Conservation (phyloP, 2,888 invertebrate genomes). For the Macroteleia sp. region DNA sequence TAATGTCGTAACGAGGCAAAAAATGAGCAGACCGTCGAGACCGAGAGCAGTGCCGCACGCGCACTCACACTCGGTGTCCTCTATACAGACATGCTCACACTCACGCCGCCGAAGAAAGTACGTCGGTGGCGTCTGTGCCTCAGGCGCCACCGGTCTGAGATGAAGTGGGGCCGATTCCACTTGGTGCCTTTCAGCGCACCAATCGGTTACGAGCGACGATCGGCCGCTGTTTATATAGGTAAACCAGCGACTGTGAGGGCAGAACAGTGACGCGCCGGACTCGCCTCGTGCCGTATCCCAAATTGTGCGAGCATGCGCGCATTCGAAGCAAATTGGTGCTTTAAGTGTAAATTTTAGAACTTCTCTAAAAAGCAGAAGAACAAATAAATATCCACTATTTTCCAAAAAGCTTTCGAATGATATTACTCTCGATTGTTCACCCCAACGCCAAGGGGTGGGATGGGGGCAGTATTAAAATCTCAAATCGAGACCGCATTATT, state of each 20-base stretch:
- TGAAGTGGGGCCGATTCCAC: slow-evolving; percentile 58
- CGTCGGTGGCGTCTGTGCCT: slow-evolving; percentile 63
- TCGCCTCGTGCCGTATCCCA: slow-evolving; percentile 40
- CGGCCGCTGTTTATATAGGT: slow-evolving; percentile 59
- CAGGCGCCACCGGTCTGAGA: slow-evolving; percentile 63
- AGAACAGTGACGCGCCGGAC: slow-evolving; percentile 51
- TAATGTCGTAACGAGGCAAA: slow-evolving; percentile 53
- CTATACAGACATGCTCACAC: slow-evolving; percentile 6
- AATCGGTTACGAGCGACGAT: slow-evolving; percentile 54
- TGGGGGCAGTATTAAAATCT: too few relatives aligned
- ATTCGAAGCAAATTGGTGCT: not conserved
- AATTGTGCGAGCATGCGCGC: not conserved
- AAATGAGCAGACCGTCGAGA: slow-evolving; percentile 46
- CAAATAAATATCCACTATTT: too few relatives aligned
- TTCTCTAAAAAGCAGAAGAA: too few relatives aligned
- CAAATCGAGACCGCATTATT: too few relatives aligned
- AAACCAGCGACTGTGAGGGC: slow-evolving; percentile 22
- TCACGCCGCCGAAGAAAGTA: slow-evolving; percentile 43
- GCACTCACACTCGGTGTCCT: slow-evolving; percentile 4
- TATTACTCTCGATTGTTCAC: too few relatives aligned
- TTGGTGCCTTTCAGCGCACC: slow-evolving; percentile 55
- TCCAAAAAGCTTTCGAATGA: too few relatives aligned
- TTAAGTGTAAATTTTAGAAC: not conserved
- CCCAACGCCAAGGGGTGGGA: too few relatives aligned
- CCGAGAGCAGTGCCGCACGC: slow-evolving; percentile 29